Evolutionary conservation across 2,888 invertebrate species (phyloP), one percentile per base, ranked within the genome.

Genomic region (Lycocerus yunnanus): DNA sequence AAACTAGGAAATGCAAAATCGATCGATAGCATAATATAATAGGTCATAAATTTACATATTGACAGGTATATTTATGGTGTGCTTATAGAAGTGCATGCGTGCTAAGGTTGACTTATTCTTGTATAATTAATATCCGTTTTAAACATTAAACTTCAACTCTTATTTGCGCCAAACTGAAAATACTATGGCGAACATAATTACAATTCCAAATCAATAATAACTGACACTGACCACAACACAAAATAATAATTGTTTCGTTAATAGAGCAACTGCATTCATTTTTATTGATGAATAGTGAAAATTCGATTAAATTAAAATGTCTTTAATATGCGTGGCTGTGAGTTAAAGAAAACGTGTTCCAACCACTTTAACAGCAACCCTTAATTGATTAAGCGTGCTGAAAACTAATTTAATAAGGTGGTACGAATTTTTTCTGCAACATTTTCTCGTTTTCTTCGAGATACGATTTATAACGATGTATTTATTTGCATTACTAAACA

Each of bases 41-140:
- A 72, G 72, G 67, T 61, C 68, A 68, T 72, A 72, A 72, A 72
- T 72, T 68, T 67, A 72, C 14, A 58, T 72, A 72, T 67, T 72
- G 72, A 67, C 72, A 72, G 72, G 68, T 68, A 24, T 72, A 72
- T 68, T 68, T 72, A 68, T 72, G 61, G 67, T 43, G 18, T 27
- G 68, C 66, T 61, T 66, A 43, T 63, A 20, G 58, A 72, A 72
- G 27, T 72, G 72, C 72, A 72, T 72, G 68, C 72, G 60, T 72
- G 68, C 61, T 60, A 72, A 68, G 68, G 72, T 72, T 61, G 60
- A 60, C 43, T 67, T 24, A 71, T 66, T 71, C 61, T 66, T 71
- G 66, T 59, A 71, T 71, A 71, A 58, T 71, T 71, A 16, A 65
- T 71, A 27, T 69, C 60, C 63, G 60, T 68, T 72, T 61, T 27